phyloP scores from a whole-genome alignment of 2,113 vertebrate genomes.

The Ranitomeya variabilis region DNA sequence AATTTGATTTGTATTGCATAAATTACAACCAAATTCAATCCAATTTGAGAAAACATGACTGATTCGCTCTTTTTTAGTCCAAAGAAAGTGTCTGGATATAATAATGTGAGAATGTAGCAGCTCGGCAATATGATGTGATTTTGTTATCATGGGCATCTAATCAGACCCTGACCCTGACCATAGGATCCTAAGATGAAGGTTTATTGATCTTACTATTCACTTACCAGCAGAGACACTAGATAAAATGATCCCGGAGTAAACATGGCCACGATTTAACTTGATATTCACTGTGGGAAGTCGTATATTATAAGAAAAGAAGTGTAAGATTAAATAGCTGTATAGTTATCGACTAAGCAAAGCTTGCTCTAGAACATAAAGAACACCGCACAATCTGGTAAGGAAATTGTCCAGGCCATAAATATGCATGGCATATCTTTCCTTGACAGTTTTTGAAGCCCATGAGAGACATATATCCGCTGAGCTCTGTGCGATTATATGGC shows the following conservation, averaged over 20 bases:
- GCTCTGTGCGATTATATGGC: slow-evolving; percentile 50
- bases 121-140: background rate
- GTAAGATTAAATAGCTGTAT: slow-evolving; percentile 9
- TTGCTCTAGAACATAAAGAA: slow-evolving; percentile 39
- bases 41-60: too few relatives aligned
- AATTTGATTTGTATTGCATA: too few relatives aligned
- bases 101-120: background rate
- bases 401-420: slow-evolving; percentile 47
- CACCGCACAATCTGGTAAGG: slow-evolving; percentile 32
- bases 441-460: slow-evolving; percentile 48
- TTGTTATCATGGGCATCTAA: background rate
- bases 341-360: slow-evolving; percentile 15
- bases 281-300: slow-evolving; percentile 25
- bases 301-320: slow-evolving; percentile 21
- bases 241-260: background rate
- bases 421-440: slow-evolving; percentile 48
- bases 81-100: too few relatives aligned
- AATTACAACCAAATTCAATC: too few relatives aligned
- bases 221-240: background rate
- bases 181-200: background rate
- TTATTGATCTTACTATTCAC: background rate
- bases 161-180: background rate
- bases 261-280: background rate
- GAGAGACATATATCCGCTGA: slow-evolving; percentile 39
- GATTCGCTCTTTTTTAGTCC: too few relatives aligned